phyloP scores from a whole-genome alignment of 2,113 vertebrate genomes.

The Ictalurus punctatus region DNA sequence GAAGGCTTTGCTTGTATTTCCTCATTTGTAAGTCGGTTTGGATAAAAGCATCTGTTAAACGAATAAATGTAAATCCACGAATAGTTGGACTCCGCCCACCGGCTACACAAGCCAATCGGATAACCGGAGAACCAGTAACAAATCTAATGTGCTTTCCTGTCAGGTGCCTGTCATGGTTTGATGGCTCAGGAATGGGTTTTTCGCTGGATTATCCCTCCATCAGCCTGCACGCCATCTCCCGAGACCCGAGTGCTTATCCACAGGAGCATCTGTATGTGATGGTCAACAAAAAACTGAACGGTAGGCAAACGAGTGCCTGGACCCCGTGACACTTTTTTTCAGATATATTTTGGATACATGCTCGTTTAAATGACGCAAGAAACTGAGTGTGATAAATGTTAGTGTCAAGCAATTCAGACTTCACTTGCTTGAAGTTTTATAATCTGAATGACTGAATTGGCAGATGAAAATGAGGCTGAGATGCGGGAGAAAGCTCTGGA shows the following conservation, averaged over 20 bases:
- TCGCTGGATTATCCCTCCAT: conserved; percentile 93
- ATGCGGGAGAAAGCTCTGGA: conserved; percentile 69
- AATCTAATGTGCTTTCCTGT: not conserved
- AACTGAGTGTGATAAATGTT: not conserved
- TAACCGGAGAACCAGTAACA: too few species aligned
- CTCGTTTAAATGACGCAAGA: not conserved
- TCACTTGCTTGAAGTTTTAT: not conserved
- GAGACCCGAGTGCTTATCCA: conserved; percentile 83
- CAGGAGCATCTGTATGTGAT: conserved; percentile 95
- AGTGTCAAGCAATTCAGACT: not conserved
- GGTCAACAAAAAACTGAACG: conserved; percentile 88
- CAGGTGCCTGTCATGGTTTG: conserved; percentile 90
- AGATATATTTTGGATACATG: not conserved
- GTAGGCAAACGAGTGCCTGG: conserved; percentile 66
- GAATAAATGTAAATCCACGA: too few species aligned
- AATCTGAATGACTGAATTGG: not conserved
- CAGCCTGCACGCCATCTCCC: conserved; percentile 91
- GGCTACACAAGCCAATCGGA: too few species aligned
- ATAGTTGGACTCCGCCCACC: too few species aligned
- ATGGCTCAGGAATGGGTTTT: conserved; percentile 87
- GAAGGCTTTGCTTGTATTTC: too few species aligned
- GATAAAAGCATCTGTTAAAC: too few species aligned
- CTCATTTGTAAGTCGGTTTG: too few species aligned
- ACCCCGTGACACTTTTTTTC: not conserved
- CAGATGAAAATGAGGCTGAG: conserved; percentile 80